Base-by-base conservation (phyloP, 2,888 invertebrate species). In the Cephus rjabovi region DNA sequence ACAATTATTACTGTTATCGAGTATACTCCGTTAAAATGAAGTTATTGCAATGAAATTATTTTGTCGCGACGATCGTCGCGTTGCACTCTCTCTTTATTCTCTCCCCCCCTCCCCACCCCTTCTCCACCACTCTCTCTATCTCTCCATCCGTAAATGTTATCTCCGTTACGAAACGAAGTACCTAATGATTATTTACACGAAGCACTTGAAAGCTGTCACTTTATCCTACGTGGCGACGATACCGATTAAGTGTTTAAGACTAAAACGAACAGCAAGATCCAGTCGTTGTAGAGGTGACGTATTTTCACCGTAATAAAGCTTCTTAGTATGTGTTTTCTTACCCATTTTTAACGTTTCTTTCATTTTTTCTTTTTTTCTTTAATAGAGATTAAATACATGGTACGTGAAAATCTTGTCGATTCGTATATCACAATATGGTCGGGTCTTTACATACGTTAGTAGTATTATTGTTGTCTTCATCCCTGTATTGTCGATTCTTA, bases 401-500 rank as follows among this genome's bases (percentile, higher is more conserved):
- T 71, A 71, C 74, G 74, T 40, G 74, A 35, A 33, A 73, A 77
- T 74, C 74, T 79, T 74, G 73, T 79, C 76, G 35, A 74, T 79
- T 79, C 70, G 74, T 86, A 89, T 90, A 90, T 90, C 90, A 90
- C 90, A 90, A 88, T 89, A 84, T 88, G 86, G 86, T 90, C 86
- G 88, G 87, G 81, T 84, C 80, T 85, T 83, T 88, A 87, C 88
- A 84, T 89, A 88, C 87, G 86, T 85, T 86, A 89, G 86, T 87
- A 86, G 89, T 87, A 86, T 90, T 91, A 91, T 91, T 91, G 91
- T 91, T 90, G 90, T 88, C 90, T 90, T 90, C 89, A 89, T 91
- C 91, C 91, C 91, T 91, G 91, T 91, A 91, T 91, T 91, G 91
- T 91, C 91, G 89, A 89, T 91, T 90, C 87, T 88, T 84, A 83